Percentiles rank a stretch among this genome's conserved stretches.
phyloP scores from a whole-genome alignment of 1,140 invertebrate species.

The Atta colombica region DNA sequence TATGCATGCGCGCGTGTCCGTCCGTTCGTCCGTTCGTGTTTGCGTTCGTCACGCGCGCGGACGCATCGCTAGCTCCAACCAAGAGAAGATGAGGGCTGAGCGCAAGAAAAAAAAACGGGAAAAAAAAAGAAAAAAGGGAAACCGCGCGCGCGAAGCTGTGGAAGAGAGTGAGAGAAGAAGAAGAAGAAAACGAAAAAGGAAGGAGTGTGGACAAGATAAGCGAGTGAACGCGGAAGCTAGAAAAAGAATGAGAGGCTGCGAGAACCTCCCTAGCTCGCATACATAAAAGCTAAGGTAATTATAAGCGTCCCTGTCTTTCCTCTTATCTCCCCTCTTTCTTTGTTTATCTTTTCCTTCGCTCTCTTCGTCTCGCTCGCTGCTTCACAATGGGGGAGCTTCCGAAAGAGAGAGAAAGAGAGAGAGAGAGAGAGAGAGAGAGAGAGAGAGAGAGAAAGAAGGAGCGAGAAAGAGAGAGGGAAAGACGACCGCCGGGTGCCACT shows the following conservation, averaged over 20 bases:
- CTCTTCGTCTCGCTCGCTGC: constrained; percentile 44
- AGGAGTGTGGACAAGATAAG: constrained; percentile 20
- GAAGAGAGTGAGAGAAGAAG: neutral
- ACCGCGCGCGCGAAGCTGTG: neutral
- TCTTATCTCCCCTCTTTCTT: constrained; percentile 4
- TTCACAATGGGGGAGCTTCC: constrained; percentile 62
- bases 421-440: constrained; percentile 11
- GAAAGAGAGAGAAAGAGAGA: constrained; percentile 14
- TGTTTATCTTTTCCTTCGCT: constrained; percentile 17
- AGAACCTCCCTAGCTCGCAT: constrained; percentile 7
- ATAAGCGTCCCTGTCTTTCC: constrained; percentile 61
- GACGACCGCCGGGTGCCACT: constrained; percentile 69
- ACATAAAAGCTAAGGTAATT: constrained; percentile 70
- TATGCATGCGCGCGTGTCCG: constrained; percentile 57
- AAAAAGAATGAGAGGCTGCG: constrained; percentile 8
- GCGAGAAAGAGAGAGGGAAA: constrained; percentile 38
- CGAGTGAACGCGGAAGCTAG: constrained; percentile 32
- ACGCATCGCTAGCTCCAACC: constrained; percentile 34
- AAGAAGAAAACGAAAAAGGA: neutral
- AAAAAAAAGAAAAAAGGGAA: constrained; percentile 3
- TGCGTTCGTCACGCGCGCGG: constrained; percentile 39
- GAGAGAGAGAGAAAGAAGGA: neutral
- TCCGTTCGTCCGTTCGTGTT: constrained; percentile 22
- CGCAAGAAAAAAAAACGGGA: neutral
- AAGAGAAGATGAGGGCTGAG: constrained; percentile 28